Evolutionary conservation across 2,113 vertebrate genomes (phyloP).

Genomic region (Loxodonta africana): DNA sequence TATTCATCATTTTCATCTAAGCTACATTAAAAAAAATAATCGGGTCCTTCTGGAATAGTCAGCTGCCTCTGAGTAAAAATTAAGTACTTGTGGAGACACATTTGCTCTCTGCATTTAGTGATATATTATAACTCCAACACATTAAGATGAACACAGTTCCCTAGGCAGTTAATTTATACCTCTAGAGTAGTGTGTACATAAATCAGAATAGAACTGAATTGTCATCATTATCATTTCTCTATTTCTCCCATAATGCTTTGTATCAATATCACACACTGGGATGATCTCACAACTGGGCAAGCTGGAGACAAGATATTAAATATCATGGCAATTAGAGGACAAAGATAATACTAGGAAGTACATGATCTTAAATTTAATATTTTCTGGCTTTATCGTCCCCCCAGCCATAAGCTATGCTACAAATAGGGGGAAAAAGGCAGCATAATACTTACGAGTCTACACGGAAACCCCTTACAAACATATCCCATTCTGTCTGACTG

Average conservation of each 20-base stretch:
- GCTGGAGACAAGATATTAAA: slow-evolving; percentile 33
- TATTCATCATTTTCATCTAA: slow-evolving; percentile 17
- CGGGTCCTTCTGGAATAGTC: slow-evolving; percentile 5
- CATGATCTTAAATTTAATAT: slow-evolving; percentile 46
- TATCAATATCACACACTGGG: background rate
- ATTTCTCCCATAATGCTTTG: slow-evolving; percentile 52
- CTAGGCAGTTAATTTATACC: slow-evolving; percentile 51
- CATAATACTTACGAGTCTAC: background rate
- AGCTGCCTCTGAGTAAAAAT: slow-evolving; percentile 29
- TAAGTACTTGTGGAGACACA: slow-evolving; percentile 17
- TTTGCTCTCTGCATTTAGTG: slow-evolving; percentile 49
- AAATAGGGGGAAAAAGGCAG: background rate
- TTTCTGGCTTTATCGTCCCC: background rate
- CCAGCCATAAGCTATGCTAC: background rate
- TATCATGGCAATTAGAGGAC: background rate
- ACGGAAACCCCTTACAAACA: background rate
- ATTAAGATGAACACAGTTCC: slow-evolving; percentile 62
- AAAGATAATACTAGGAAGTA: background rate
- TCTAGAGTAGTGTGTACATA: slow-evolving; percentile 58
- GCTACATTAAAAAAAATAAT: background rate
- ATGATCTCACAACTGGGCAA: slow-evolving; percentile 54
- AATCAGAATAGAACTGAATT: slow-evolving; percentile 65
- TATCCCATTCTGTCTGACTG: background rate
- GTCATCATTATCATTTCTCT: slow-evolving; percentile 71
- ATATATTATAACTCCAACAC: slow-evolving; percentile 54